Evolutionary conservation across 1,140 invertebrate genomes (phyloP).

Genomic region (Berghia stephanieae): DNA sequence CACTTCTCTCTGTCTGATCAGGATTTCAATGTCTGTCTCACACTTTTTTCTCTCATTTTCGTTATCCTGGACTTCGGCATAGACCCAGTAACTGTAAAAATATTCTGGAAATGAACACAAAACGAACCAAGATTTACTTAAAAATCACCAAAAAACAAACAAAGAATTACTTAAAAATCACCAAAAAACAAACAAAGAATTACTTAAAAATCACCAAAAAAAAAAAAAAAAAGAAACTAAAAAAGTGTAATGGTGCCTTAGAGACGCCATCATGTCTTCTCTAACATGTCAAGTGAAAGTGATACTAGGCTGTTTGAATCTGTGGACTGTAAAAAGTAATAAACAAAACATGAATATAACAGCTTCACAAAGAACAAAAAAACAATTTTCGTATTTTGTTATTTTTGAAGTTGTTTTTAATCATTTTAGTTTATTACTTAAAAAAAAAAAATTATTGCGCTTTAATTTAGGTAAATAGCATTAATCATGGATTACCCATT

Average conservation of each 20-base stretch:
- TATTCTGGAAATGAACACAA: constrained; percentile 72
- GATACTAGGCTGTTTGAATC: no score
- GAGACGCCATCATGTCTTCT: not conserved
- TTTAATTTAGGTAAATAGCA: no score
- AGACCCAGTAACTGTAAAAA: constrained; percentile 81
- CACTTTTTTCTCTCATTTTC: constrained; percentile 41
- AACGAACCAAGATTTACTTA: constrained; percentile 39
- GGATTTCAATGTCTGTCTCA: constrained; percentile 4
- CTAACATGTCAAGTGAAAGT: not conserved
- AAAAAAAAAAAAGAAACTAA: not conserved
- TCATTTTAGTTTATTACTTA: no score
- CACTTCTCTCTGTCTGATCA: no score
- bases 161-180: constrained; percentile 25
- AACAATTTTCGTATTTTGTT: no score
- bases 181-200: not conserved
- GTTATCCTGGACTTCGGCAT: constrained; percentile 74
- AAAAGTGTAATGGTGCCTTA: not conserved
- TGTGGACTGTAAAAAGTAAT: no score
- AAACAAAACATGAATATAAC: no score
- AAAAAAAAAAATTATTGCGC: no score
- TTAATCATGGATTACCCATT: no score
- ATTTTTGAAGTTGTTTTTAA: no score
- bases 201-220: not conserved
- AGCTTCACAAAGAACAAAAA: no score
- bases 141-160: constrained; percentile 61